These are phyloP conservation scores for Gandaritis pyraliata DNA, from an alignment of 2,888 invertebrate genomes.

Conservation along the genomic window DNA sequence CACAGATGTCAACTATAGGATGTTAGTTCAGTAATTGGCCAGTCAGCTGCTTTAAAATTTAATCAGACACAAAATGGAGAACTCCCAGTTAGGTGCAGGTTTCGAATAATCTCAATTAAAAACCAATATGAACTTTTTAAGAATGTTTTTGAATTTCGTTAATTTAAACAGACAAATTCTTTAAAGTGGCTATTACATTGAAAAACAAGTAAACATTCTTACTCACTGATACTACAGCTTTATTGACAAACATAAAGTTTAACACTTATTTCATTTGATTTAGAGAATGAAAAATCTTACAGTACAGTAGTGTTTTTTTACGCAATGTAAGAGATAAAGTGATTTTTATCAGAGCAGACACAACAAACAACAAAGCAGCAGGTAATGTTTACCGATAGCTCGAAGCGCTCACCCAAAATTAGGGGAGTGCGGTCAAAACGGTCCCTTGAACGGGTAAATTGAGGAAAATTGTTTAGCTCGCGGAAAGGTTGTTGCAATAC, in stretches of 20 bases:
- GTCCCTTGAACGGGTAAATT: conserved; percentile 59
- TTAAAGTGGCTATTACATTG: too few species aligned
- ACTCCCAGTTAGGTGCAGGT: conserved; percentile 19
- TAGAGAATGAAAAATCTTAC: too few species aligned
- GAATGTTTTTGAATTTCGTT: too few species aligned
- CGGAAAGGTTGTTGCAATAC: conserved; percentile 60
- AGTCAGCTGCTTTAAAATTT: conserved; percentile 59
- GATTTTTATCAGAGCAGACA: conserved; percentile 23
- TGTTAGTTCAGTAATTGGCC: conserved; percentile 55
- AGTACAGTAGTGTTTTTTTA: neutral
- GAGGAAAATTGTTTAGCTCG: conserved; percentile 65
- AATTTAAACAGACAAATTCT: too few species aligned
- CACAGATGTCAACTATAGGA: conserved; percentile 65
- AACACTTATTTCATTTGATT: too few species aligned
- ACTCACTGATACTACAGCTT: too few species aligned
- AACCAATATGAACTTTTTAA: too few species aligned
- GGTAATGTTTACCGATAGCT: conserved; percentile 54
- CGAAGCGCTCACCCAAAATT: conserved; percentile 64
- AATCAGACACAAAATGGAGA: conserved; percentile 50
- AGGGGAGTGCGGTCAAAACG: conserved; percentile 61
- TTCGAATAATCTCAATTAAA: neutral
- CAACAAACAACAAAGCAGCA: conserved; percentile 40
- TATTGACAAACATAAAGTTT: too few species aligned
- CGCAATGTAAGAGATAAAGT: neutral
- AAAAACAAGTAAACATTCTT: too few species aligned